Base-by-base conservation (phyloP, 2,113 vertebrate species). In the Pterocles orientalis region DNA sequence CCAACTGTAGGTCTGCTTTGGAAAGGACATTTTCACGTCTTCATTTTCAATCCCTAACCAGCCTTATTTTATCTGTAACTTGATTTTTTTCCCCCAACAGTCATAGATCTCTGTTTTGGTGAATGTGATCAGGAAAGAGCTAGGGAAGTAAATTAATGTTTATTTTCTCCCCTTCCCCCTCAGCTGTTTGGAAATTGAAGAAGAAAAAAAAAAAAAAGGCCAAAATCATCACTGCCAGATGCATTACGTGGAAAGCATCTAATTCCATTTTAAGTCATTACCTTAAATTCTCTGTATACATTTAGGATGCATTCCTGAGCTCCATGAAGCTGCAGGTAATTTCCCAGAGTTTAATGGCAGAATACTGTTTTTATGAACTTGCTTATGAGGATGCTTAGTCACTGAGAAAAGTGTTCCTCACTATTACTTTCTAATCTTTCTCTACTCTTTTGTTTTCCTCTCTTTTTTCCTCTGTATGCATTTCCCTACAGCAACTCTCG, bases 141-240 rank as follows among this genome's bases (percentile, higher is more conserved):
- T 58, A 53, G 65, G 18, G 68, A 80, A 83, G 29, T 39, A 56
- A 56, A 53, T 57, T 51, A 48, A 24, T 1, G 1, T 66, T 61
- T 73, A 17, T 78, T 84, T 34, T 56, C 19, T 1, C 0, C 20
- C 56, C 23, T 1, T 0, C 23, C 14, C 14, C 16, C 36, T 41
- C 41, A 13, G 14, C 5, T 58, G 9, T 75, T 57, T 41, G 24
- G 45, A 70, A 73, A 70, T 8, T 10, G 10, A 58, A 31, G 29
- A 28, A 8, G 29, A 13, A 17, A 28, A 8, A 54, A 13, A 13
- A 8, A 36, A 29, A 58, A 58, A 11, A 15, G 21, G 34, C 20
- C 10, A 9, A 31, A 41, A 24, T 29, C 7, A 21, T 68, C 9
- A 47, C 26, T 69, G 14, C n/a, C 2, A 7, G 70, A 70, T 73